Percentiles rank a stretch among this genome's conserved stretches.
Conservation (phyloP, 2,888 invertebrate species). For the Ctenicera cuprea region DNA sequence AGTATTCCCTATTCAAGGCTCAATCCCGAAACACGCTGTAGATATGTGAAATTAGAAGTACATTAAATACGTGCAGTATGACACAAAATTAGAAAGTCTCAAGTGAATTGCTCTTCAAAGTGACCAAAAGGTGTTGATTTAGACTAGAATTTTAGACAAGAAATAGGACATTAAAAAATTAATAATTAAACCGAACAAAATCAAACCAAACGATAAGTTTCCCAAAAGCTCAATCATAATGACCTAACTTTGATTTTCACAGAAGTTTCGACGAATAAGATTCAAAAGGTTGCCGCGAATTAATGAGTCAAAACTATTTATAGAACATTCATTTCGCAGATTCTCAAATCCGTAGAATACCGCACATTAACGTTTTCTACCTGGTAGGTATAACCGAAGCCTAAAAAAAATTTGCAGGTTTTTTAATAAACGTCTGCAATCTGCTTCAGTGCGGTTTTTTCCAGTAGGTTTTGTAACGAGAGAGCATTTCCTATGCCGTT, state of each 20-base stretch:
- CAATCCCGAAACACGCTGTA: no score
- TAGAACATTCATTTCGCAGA: background rate
- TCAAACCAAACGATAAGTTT: no score
- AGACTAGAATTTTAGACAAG: no score
- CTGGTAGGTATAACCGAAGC: conserved; percentile 37
- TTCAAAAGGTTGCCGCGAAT: conserved; percentile 13
- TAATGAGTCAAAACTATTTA: conserved; percentile 11
- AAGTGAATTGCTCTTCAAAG: no score
- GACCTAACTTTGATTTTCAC: background rate
- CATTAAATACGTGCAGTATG: no score
- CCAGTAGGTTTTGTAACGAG: conserved; percentile 40
- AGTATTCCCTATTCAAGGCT: no score
- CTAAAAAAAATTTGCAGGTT: conserved; percentile 33
- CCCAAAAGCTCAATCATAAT: no score
- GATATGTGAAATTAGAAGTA: no score
- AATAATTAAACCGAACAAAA: no score
- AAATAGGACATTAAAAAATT: no score
- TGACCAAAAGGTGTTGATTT: no score
- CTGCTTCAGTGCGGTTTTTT: conserved; percentile 34
- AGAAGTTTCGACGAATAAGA: background rate
- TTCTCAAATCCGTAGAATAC: conserved; percentile 13
- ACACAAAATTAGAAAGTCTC: no score
- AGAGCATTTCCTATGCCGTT: conserved; percentile 31
- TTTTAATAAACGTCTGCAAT: conserved; percentile 43
- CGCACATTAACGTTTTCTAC: conserved; percentile 31